Evolutionary conservation across 1,140 invertebrate genomes (phyloP).

Genomic region (Leptopilina clavipes): DNA sequence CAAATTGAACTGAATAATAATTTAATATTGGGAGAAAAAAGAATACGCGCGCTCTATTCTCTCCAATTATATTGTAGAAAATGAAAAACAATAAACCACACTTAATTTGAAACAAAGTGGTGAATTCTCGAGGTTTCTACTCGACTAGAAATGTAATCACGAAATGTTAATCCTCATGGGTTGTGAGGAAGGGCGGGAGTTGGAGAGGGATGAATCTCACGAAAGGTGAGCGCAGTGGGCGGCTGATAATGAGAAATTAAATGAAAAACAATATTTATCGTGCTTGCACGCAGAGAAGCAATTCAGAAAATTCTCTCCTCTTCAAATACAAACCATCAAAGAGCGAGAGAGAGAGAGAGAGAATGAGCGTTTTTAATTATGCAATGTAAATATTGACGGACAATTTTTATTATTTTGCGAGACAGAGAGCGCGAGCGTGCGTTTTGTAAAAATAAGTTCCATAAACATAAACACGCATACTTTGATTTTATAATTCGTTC

Average conservation of each 20-base stretch:
- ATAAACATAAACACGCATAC: not conserved
- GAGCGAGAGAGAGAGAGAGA: not conserved
- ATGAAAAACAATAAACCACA: not conserved
- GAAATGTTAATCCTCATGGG: constrained; percentile 6
- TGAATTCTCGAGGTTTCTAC: not conserved
- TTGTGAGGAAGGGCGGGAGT: too few relatives aligned
- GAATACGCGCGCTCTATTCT: too few relatives aligned
- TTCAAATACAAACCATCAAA: constrained; percentile 35
- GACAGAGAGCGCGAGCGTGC: not conserved
- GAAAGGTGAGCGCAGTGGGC: constrained; percentile 12
- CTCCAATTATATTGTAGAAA: constrained; percentile 15
- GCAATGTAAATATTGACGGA: constrained; percentile 37
- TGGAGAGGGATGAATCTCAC: not conserved
- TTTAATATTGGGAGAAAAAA: too few relatives aligned
- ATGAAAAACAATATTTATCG: constrained; percentile 41
- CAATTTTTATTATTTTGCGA: not conserved
- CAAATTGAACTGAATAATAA: too few relatives aligned
- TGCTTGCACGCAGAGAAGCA: constrained; percentile 11
- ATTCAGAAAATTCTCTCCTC: not conserved
- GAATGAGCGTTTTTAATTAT: constrained; percentile 40
- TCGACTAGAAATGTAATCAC: constrained; percentile 18
- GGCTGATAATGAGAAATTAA: constrained; percentile 38
- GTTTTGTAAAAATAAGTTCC: constrained; percentile 6
- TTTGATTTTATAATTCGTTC: not conserved
- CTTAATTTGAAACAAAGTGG: not conserved